Conservation (phyloP, 2,113 vertebrate genomes). For the Alethe diademata region DNA sequence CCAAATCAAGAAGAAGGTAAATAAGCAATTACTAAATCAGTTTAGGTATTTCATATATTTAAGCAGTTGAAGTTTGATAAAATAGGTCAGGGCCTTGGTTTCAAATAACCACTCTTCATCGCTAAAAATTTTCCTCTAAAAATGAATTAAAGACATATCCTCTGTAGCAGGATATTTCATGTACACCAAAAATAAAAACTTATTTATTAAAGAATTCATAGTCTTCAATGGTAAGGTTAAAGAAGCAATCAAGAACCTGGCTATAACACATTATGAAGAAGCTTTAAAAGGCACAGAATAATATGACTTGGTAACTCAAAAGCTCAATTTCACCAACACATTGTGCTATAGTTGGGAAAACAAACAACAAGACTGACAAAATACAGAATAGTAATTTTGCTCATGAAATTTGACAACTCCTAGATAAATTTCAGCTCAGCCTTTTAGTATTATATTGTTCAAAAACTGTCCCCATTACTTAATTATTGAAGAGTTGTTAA, state of each 20-base stretch:
- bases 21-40: background rate
- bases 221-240: background rate
- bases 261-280: background rate
- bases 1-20: background rate
- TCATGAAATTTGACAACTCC: background rate
- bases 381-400: background rate
- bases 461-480: background rate
- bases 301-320: background rate
- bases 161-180: background rate
- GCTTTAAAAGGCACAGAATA: background rate
- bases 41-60: background rate
- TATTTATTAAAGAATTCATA: background rate
- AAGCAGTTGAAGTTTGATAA: background rate
- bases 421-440: background rate
- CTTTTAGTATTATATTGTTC: background rate
- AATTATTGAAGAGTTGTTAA: background rate
- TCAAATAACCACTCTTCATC: background rate
- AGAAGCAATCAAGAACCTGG: background rate
- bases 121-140: background rate
- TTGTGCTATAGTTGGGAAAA: background rate
- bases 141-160: background rate
- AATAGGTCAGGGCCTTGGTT: background rate
- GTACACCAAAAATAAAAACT: background rate
- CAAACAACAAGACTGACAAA: background rate
- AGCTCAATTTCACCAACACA: background rate